Evolutionary conservation across 2,888 invertebrate genomes (phyloP).

Genomic region (Platycnemis pennipes): DNA sequence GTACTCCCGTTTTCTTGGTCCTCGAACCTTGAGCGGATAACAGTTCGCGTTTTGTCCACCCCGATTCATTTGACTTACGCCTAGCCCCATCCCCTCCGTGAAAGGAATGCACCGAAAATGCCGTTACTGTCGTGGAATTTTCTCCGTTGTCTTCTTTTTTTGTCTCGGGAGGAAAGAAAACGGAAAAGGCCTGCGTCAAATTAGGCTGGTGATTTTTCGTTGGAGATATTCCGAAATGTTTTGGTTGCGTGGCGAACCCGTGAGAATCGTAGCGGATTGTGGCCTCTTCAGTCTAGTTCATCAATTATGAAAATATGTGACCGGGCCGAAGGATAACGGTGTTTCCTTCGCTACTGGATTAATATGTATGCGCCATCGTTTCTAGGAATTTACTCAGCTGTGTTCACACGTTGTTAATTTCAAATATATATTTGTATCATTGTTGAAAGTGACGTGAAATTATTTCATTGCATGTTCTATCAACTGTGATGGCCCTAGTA

Average conservation of each 20-base stretch:
- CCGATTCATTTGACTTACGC: not conserved
- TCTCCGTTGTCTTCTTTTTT: not conserved
- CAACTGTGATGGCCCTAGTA: no score
- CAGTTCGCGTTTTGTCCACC: not conserved
- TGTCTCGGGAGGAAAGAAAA: not conserved
- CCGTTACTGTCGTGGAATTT: not conserved
- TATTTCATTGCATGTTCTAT: no score
- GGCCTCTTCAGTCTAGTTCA: not conserved
- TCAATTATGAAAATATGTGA: conserved; percentile 26
- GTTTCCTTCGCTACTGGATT: not conserved
- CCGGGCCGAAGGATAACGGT: not conserved
- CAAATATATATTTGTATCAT: not conserved
- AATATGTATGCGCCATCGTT: not conserved
- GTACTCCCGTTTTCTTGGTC: not conserved
- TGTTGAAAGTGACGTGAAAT: no score
- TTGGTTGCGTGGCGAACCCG: not conserved
- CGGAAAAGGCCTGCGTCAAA: not conserved
- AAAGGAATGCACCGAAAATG: conserved; percentile 6
- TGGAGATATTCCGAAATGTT: not conserved
- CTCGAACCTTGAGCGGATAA: not conserved
- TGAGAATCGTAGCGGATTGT: not conserved
- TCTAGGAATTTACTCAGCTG: not conserved
- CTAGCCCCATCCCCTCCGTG: not conserved
- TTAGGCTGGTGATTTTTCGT: not conserved
- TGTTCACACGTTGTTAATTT: not conserved